These are phyloP conservation scores for Tympanoctomys barrerae DNA, from an alignment of 2,797 vertebrate genomes.

Conservation along the genomic window DNA sequence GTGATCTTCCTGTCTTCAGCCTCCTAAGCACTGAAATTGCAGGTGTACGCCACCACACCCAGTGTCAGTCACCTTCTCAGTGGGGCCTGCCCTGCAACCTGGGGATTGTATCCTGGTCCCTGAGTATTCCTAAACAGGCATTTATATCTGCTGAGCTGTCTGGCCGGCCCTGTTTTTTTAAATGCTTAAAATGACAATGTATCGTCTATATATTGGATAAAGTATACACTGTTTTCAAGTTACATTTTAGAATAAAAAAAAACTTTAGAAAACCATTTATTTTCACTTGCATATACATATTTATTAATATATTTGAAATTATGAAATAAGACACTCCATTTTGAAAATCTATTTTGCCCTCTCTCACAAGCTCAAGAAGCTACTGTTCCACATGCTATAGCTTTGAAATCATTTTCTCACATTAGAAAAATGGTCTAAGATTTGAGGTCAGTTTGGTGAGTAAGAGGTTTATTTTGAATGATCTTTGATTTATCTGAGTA, in stretches of 20 bases:
- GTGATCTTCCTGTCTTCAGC: no score
- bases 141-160: no score
- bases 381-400: not conserved
- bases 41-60: no score
- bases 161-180: not conserved
- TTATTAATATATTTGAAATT: not conserved
- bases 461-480: not conserved
- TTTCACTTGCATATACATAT: not conserved
- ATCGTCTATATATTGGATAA: not conserved
- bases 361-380: not conserved
- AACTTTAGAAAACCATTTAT: not conserved
- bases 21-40: no score
- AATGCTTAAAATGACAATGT: not conserved
- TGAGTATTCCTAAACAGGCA: no score
- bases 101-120: no score
- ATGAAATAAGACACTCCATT: not conserved
- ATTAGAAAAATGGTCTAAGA: not conserved
- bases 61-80: no score
- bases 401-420: not conserved
- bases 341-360: not conserved
- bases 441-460: not conserved
- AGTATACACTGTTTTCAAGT: not conserved
- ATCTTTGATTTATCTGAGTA: not conserved
- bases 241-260: constrained; percentile 8
- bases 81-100: no score